phyloP scores from a whole-genome alignment of 2,888 invertebrate genomes.

The Rhabditophanes sp. region DNA sequence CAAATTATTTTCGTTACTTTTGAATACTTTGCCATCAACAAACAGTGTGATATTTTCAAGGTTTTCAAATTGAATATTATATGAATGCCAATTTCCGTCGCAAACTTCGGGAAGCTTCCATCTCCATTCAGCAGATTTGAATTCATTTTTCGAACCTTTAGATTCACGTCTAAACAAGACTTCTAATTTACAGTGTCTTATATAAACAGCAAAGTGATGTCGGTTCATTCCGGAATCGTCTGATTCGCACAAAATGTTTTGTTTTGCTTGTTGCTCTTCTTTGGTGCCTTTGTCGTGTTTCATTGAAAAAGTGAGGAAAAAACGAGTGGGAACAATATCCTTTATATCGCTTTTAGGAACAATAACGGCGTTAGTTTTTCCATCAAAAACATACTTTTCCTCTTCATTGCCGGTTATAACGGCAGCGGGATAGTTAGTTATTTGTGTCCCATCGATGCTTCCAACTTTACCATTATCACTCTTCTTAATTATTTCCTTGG shows the following conservation, averaged over 20 bases:
- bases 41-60: slow-evolving; percentile 52
- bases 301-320: slow-evolving; percentile 85
- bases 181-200: slow-evolving; percentile 88
- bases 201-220: slow-evolving; percentile 90
- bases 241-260: slow-evolving; percentile 85
- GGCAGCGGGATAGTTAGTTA: slow-evolving; percentile 11
- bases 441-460: slow-evolving; percentile 47
- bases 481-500: slow-evolving; percentile 8
- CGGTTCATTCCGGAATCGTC: slow-evolving; percentile 99
- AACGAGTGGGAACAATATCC: slow-evolving; percentile 46
- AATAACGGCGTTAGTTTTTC: slow-evolving; percentile 66
- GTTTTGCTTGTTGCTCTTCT: slow-evolving; percentile 73
- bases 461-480: slow-evolving; percentile 9
- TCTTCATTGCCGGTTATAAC: slow-evolving; percentile 11
- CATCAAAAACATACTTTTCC: slow-evolving; percentile 83
- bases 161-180: slow-evolving; percentile 71
- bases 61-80: slow-evolving; percentile 78
- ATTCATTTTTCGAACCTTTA: slow-evolving; percentile 35
- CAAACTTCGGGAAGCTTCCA: slow-evolving; percentile 88
- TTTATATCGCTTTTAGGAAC: slow-evolving; percentile 61
- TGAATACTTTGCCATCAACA: slow-evolving; percentile 31
- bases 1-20: slow-evolving; percentile 61
- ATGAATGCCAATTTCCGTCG: slow-evolving; percentile 97
- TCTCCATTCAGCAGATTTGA: slow-evolving; percentile 89
- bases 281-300: slow-evolving; percentile 62